phyloP scores from a whole-genome alignment of 2,113 vertebrate species.

The Scytalopus superciliaris region DNA sequence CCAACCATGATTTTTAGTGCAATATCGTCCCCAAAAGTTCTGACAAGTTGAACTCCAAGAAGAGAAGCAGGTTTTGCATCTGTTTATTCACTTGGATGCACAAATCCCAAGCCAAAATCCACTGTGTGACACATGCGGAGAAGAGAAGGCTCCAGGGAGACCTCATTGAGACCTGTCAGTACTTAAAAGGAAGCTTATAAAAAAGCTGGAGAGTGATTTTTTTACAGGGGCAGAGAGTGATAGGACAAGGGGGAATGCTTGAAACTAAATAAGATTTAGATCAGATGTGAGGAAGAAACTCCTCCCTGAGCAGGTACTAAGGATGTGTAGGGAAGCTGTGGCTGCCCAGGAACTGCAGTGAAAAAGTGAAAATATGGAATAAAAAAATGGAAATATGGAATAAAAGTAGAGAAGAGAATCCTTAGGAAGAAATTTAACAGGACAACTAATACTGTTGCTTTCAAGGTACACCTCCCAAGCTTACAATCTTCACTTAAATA shows the following conservation, averaged over 20 bases:
- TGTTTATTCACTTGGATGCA: not conserved
- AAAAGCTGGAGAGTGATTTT: not conserved
- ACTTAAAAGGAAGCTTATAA: not conserved
- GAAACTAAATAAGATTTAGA: not conserved
- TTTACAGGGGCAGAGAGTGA: not conserved
- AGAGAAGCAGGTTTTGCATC: rapidly evolving
- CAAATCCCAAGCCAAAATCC: not conserved
- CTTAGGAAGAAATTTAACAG: not conserved
- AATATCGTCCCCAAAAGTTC: not conserved
- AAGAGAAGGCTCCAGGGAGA: not conserved
- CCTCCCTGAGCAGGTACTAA: rapidly evolving
- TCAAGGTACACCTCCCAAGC: not conserved
- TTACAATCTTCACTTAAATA: not conserved
- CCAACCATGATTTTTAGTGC: not conserved
- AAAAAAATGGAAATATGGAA: not conserved
- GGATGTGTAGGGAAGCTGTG: not conserved
- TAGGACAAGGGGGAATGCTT: not conserved
- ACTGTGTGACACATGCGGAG: rapidly evolving
- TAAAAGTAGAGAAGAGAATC: not conserved
- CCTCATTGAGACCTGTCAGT: not conserved
- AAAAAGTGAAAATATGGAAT: too few relatives aligned
- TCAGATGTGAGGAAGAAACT: not conserved
- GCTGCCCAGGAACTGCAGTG: not conserved
- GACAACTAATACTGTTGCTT: not conserved
- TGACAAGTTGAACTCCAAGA: not conserved